Conservation (phyloP, 2,888 invertebrate species). For the Onchidella celtica region DNA sequence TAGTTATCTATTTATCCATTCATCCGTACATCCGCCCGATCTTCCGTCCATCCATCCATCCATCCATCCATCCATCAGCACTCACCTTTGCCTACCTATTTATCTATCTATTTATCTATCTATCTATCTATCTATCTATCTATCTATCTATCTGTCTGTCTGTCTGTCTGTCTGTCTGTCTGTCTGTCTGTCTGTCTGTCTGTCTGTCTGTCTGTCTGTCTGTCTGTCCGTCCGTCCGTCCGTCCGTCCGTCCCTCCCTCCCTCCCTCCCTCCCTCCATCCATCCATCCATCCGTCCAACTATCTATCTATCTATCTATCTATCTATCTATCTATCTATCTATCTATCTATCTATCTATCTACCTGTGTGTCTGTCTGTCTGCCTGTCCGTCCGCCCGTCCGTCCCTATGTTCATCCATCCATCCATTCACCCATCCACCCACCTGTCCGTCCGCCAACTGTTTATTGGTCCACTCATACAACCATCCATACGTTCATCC, state of each 20-base stretch:
- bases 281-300: not conserved
- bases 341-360: not conserved
- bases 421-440: constrained; percentile 5
- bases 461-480: not conserved
- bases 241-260: too few species aligned
- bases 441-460: not conserved
- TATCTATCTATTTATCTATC: not conserved
- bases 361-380: constrained; percentile 6
- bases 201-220: constrained; percentile 26
- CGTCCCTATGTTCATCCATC: not conserved
- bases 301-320: not conserved
- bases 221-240: constrained; percentile 17
- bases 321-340: not conserved
- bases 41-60: not conserved
- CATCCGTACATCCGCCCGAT: not conserved
- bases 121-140: not conserved
- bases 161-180: not conserved
- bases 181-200: constrained; percentile 24
- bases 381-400: constrained; percentile 15
- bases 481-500: not conserved
- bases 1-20: not conserved
- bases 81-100: not conserved
- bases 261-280: too few species aligned
- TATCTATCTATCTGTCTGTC: not conserved
- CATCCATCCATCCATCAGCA: not conserved